phyloP scores from a whole-genome alignment of 2,113 vertebrate genomes.

The Urocolius indicus region DNA sequence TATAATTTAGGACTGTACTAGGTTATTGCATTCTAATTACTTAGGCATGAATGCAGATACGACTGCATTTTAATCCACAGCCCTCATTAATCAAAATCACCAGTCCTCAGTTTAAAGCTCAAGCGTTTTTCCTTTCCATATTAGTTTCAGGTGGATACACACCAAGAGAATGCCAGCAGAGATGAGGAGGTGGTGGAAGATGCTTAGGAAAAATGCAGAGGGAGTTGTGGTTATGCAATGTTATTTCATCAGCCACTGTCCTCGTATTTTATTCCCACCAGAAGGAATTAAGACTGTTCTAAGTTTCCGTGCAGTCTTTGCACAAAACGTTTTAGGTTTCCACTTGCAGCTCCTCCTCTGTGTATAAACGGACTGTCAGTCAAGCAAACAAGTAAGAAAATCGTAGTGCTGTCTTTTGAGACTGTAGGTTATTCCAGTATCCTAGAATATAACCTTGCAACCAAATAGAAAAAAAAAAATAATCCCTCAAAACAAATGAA shows the following conservation, averaged over 20 bases:
- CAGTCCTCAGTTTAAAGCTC: neutral
- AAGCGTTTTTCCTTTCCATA: neutral
- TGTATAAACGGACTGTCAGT: fast-evolving
- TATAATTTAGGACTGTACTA: neutral
- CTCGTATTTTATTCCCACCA: neutral
- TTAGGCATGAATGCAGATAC: neutral
- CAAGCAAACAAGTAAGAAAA: neutral
- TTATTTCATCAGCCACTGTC: constrained; percentile 54
- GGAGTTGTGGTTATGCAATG: constrained; percentile 18
- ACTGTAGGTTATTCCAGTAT: neutral
- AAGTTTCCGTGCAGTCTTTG: neutral
- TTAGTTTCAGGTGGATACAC: neutral
- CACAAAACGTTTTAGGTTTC: neutral
- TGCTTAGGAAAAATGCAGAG: neutral
- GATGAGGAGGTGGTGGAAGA: neutral
- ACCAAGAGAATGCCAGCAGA: neutral
- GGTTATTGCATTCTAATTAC: neutral
- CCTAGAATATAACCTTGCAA: neutral
- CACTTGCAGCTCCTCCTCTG: neutral
- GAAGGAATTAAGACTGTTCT: neutral
- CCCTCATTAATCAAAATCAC: neutral
- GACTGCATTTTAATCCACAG: neutral
- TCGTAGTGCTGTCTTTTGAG: neutral
- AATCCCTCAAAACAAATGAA: neutral
- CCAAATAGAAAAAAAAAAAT: neutral